Base-by-base conservation (phyloP, 2,888 invertebrate genomes). In the Gisinianus flammeolus region DNA sequence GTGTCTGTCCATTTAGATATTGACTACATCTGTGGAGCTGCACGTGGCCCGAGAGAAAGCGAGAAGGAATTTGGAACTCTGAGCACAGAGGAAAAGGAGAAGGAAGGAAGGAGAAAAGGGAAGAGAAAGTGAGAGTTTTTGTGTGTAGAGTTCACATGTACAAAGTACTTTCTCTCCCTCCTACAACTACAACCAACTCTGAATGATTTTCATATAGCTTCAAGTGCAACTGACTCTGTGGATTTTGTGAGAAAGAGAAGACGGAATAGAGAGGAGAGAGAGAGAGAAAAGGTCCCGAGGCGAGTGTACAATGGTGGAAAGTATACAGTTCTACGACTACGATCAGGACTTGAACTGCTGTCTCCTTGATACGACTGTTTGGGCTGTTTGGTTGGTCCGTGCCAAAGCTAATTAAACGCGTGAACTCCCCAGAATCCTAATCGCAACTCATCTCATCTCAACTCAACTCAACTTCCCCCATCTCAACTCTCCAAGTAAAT, bases 371-470 rank as follows among this genome's bases (percentile, higher is more conserved):
- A 4, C 52, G 28, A 35, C 28, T 70, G 52, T 44, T 52, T 70
- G 52, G 70, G 26, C 28, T n/a, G 28, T 54, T 54, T 24, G 56
- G 30, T 31, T 19, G 72, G 58, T 62, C n/a, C 35, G 62, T 73
- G 73, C 73, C 35, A 62, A 73, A 64, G 73, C 73, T 73, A 73
- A 73, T 73, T 73, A 73, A 73, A 73, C 62, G 73, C 56, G 62
- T 73, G 33, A 73, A 62, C 73, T 62, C 62, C 56, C 73, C 56
- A 62, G 73, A 73, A 73, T 73, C 35, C 73, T 73, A 73, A 73
- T 73, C 35, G 35, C 62, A 73, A 64, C 35, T 56, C 58, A 72
- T 72, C 58, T 22, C 62, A 73, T 72, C 62, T 16, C 24, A 62
- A 24, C 33, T 56, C 52, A 24, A 19, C 54, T 28, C n/a, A 4